Evolutionary conservation across 2,113 vertebrate species (phyloP), one percentile per base, ranked within the genome.

Genomic region (Elephantulus edwardii): DNA sequence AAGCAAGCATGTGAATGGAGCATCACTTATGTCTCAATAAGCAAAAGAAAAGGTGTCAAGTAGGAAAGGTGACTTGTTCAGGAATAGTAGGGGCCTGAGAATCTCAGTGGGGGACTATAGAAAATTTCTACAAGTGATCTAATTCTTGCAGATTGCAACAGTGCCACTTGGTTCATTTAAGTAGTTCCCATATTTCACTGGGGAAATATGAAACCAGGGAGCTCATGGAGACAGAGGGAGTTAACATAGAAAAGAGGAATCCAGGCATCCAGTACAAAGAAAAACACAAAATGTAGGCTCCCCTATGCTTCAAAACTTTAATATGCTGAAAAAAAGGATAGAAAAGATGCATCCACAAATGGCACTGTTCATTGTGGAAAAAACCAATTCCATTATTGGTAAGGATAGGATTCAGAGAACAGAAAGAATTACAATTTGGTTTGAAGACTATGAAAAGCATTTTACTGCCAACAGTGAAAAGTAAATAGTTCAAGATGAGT

Each of bases 151-250:
- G 40, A 30, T 46, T 30, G 28, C 42, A 46, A 46, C 33, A 30
- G 7, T 30, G 33, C n/a, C 13, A 81, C 5, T 8, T 4, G 58
- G 20, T 5, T 46, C 40, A 44, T 17, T 24, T 48, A 22, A 14
- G 20, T 40, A 28, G 11, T 42, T 12, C 2, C 12, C 52, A 60
- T 40, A 28, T 28, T 26, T 85, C 60, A 40, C 5, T 33, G 6
- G 28, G 26, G 8, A 54, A 48, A 62, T 28, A 30, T 24, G 17
- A 28, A 42, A 35, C 40, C 24, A 52, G 6, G 66, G 46, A 86
- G 8, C 5, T 10, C 2, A 10, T 64, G 2, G 0, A 35, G 28
- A 0, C 78, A 40, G 4, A 52, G 35, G 35, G 6, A 5, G 20
- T 6, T 22, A 22, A 2, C 10, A 35, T 71, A 16, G 24, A 24